These are phyloP conservation scores for Ischnus inquisitorius DNA, from an alignment of 2,888 invertebrate genomes.

Conservation along the genomic window DNA sequence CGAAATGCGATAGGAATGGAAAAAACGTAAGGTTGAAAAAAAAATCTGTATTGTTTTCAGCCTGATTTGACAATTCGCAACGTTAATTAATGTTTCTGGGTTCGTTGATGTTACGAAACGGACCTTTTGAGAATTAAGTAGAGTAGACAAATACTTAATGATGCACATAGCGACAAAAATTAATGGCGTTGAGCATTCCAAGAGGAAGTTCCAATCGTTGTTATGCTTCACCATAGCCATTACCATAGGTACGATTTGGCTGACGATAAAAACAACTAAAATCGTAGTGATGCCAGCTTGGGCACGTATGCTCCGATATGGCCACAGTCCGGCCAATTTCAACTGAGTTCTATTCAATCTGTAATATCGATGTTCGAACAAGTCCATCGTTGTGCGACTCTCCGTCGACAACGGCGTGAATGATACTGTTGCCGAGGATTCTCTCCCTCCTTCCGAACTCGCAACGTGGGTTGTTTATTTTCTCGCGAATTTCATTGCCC, in stretches of 20 bases:
- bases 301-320: slow-evolving; percentile 25
- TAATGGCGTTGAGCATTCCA: background rate
- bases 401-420: background rate
- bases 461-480: no score
- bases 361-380: slow-evolving; percentile 38
- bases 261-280: background rate
- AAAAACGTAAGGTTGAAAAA: no score
- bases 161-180: background rate
- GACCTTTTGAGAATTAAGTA: background rate
- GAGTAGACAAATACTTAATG: background rate
- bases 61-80: no score
- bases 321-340: slow-evolving; percentile 52
- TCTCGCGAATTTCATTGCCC: no score
- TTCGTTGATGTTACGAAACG: no score
- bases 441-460: background rate
- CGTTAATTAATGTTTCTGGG: no score
- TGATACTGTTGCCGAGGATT: background rate
- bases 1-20: no score
- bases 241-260: background rate
- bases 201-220: background rate
- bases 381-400: slow-evolving; percentile 33
- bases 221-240: background rate
- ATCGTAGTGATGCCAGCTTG: no score
- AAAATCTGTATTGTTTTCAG: no score
- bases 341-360: slow-evolving; percentile 38